Conservation (phyloP, 2,113 vertebrate species). For the Platysternon megacephalum region DNA sequence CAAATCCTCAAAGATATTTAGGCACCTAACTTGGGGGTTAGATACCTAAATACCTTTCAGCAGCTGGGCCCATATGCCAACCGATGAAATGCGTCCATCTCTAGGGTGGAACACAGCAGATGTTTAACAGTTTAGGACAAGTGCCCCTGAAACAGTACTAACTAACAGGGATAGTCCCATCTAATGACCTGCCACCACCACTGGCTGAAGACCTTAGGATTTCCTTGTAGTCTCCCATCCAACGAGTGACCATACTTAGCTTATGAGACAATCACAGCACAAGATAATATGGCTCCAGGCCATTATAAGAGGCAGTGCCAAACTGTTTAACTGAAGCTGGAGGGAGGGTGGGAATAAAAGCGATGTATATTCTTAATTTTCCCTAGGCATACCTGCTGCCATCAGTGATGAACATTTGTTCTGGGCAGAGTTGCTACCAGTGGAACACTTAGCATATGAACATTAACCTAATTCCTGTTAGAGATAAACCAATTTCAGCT, state of each 20-base stretch:
- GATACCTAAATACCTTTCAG: neutral
- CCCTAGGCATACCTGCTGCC: slow-evolving; percentile 57
- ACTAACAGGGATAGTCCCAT: neutral
- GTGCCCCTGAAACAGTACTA: neutral
- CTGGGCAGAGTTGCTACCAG: slow-evolving; percentile 59
- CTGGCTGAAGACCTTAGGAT: accelerated
- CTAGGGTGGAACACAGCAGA: neutral
- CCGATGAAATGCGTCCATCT: neutral
- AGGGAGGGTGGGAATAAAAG: slow-evolving; percentile 13
- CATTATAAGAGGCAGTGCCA: neutral
- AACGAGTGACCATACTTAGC: neutral
- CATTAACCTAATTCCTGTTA: slow-evolving; percentile 71
- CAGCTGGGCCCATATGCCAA: neutral
- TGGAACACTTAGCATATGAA: slow-evolving; percentile 62
- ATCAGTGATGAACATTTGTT: slow-evolving; percentile 64
- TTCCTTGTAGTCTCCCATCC: accelerated
- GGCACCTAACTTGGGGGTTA: neutral
- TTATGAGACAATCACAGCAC: neutral
- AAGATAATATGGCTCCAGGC: accelerated
- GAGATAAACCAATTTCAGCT: slow-evolving; percentile 74
- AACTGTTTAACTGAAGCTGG: neutral
- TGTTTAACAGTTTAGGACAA: accelerated
- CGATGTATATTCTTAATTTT: slow-evolving; percentile 32
- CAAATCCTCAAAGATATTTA: neutral
- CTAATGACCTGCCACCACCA: neutral